Conservation (phyloP, 2,888 invertebrate genomes). For the Strigamia crassipes region DNA sequence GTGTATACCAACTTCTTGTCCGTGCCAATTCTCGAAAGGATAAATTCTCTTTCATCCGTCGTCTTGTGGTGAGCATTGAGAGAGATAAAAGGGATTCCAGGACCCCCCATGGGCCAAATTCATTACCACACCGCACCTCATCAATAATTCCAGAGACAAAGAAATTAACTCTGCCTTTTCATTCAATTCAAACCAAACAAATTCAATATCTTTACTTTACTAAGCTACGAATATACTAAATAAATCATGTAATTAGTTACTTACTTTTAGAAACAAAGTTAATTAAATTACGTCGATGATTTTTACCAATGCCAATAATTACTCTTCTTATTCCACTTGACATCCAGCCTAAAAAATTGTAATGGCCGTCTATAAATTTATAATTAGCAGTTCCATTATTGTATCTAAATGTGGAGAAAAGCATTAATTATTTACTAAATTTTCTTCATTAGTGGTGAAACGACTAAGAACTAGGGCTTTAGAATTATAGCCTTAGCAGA, state of each 20-base stretch:
- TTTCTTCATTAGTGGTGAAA: background rate
- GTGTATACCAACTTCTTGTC: constrained; percentile 42
- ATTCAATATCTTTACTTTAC: background rate
- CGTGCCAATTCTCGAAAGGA: constrained; percentile 38
- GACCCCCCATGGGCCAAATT: constrained; percentile 34
- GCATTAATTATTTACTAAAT: constrained; percentile 31
- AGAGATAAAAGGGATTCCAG: constrained; percentile 42
- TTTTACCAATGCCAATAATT: background rate
- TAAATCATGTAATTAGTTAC: background rate
- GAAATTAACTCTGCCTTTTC: constrained; percentile 34
- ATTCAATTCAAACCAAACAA: background rate
- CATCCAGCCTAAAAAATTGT: background rate
- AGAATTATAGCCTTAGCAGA: background rate
- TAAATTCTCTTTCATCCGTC: constrained; percentile 37
- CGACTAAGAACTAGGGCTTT: background rate
- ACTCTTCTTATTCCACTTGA: background rate
- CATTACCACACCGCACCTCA: constrained; percentile 42
- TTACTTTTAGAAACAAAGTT: background rate
- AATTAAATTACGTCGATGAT: background rate
- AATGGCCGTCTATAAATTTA: background rate
- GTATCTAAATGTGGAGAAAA: background rate
- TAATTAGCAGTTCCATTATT: constrained; percentile 19
- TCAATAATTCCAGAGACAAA: constrained; percentile 32
- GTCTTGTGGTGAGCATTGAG: constrained; percentile 39
- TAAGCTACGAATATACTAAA: background rate